Evolutionary conservation across 2,797 vertebrate species (phyloP).

Genomic region (Rhincodon typus): DNA sequence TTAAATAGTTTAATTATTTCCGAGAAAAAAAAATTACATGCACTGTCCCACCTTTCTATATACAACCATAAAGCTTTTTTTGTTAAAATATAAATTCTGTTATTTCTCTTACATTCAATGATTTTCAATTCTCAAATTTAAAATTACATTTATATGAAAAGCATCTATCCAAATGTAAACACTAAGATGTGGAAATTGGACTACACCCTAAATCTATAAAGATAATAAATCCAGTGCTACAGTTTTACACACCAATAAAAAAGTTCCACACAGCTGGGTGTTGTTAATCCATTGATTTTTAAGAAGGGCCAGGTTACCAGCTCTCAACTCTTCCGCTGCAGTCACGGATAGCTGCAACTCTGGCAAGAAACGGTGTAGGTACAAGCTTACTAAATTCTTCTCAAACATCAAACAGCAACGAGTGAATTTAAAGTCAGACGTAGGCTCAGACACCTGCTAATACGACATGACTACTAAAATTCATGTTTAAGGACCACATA

Average conservation of each 20-base stretch:
- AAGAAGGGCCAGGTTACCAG: neutral
- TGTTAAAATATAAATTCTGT: slow-evolving; percentile 7
- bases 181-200: neutral
- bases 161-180: neutral
- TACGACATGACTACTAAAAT: neutral
- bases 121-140: no score
- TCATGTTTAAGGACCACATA: neutral
- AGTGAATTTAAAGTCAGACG: neutral
- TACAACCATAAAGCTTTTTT: neutral
- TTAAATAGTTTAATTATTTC: slow-evolving; percentile 18
- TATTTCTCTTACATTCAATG: no score
- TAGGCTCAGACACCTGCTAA: neutral
- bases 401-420: neutral
- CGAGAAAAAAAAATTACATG: neutral
- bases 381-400: neutral
- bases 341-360: neutral
- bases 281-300: neutral
- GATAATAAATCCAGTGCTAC: neutral
- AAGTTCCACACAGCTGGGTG: neutral
- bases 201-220: neutral
- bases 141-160: neutral
- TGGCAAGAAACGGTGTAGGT: neutral
- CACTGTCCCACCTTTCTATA: neutral
- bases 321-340: neutral
- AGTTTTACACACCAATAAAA: neutral